Base-by-base conservation (phyloP, 2,888 invertebrate species). In the Gnatocerus cornutus region DNA sequence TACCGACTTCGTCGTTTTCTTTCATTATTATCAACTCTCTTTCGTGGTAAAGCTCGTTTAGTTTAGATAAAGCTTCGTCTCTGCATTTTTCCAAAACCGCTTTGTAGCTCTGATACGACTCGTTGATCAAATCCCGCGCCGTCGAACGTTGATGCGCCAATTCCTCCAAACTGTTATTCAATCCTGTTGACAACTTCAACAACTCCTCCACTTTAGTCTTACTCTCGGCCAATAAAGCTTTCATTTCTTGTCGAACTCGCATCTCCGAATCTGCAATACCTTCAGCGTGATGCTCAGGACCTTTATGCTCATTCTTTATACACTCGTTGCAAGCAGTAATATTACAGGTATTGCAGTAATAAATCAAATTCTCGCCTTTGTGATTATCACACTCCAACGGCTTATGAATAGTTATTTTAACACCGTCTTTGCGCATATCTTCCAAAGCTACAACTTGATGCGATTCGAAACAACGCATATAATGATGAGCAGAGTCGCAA, bases 381-480 rank as follows among this genome's bases (percentile, higher is more conserved):
- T 97, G 97, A 74, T 89, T 88, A 63, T 89, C 88, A 84, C 97
- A 97, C 82, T 92, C 93, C 69, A 97, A 90, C 39, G 96, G 96
- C 84, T 95, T 96, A 81, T 96, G 96, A 75, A 97, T 92, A 59
- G 94, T 92, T 74, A 94, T 88, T 78, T 92, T 92, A 81, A 93
- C 91, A 78, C 92, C 92, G 30, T 87, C 86, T 74, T 92, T 92
- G 79, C 92, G 91, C 82, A 96, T 88, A 76, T 96, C 95, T 79
- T 96, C 96, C 81, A 97, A 92, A 45, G 93, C 92, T 59, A 96
- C 91, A 39, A 97, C 97, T 84, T 93, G 90, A 84, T 98, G 98
- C 80, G 95, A 95, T 85, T 98, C 97, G 84, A 98, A 98, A 87
- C 97, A 97, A 76, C 96, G 90, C 98, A 98, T 98, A 82, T 94